Evolutionary conservation across 2,888 invertebrate genomes (phyloP).

Genomic region (Athrips mouffetella): DNA sequence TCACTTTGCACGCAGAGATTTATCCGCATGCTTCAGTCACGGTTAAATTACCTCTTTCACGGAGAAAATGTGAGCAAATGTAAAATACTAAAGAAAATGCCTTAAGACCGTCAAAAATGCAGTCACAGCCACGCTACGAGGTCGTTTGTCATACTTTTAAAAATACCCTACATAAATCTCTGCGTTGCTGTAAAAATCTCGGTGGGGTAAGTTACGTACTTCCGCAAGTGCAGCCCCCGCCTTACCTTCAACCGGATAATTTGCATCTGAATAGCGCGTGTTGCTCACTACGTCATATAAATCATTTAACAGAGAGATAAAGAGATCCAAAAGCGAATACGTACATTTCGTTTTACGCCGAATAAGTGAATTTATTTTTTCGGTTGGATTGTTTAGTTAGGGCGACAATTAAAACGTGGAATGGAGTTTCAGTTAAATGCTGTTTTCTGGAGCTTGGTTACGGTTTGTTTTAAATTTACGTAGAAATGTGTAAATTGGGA

Average conservation of each 20-base stretch:
- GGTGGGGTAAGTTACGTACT: not conserved
- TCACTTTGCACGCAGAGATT: too few relatives aligned
- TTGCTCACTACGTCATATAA: conserved; percentile 28
- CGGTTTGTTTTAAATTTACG: too few relatives aligned
- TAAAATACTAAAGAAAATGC: too few relatives aligned
- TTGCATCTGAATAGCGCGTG: conserved; percentile 31
- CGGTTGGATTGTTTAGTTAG: not conserved
- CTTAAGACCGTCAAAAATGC: too few relatives aligned
- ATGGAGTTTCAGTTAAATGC: not conserved
- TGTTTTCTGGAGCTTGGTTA: not conserved
- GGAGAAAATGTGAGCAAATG: too few relatives aligned
- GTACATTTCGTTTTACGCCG: conserved; percentile 20
- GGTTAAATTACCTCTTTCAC: too few relatives aligned
- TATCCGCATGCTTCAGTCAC: too few relatives aligned
- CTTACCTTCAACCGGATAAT: conserved; percentile 21
- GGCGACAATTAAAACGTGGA: not conserved
- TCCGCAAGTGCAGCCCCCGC: conserved; percentile 1
- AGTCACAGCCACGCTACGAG: not conserved
- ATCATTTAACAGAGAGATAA: conserved; percentile 28
- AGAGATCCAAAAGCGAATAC: conserved; percentile 23
- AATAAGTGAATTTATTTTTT: conserved; percentile 11
- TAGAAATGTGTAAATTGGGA: too few relatives aligned
- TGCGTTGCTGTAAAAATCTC: not conserved
- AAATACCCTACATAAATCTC: not conserved
- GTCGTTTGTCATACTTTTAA: not conserved